Base-by-base conservation (phyloP, 2,113 vertebrate genomes). In the Hydrolagus affinis region DNA sequence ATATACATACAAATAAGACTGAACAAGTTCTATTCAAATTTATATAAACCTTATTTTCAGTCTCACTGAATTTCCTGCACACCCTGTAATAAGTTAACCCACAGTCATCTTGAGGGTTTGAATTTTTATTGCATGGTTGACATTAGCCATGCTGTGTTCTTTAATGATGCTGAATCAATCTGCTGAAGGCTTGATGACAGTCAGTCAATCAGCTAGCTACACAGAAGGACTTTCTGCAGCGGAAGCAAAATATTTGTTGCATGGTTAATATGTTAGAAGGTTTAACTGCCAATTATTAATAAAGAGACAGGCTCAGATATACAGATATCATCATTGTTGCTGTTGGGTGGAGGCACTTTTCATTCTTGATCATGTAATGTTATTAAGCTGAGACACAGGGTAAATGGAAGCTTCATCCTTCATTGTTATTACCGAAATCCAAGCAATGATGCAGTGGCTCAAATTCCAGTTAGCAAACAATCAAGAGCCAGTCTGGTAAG, bases 101-200 rank as follows among this genome's bases (percentile, higher is more conserved):
- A 30, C 30, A 74, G 23, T 66, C 76, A 78, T n/a, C 76, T 66
- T 83, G 60, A 83, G 17, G 23, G 60, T 19, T 83, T 83, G 60
- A 83, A 83, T 83, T 83, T 83, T 83, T 30, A 66, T 66, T 66
- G 19, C 23, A 73, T 30, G 64, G 77, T 66, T 66, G 64, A 83
- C 8, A 83, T 83, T 66, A 64, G 2, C 60, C 77, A 83, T 83
- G 77, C 77, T 83, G 77, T 83, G 77, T 83, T 83, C 77, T 14
- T 30, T 83, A 83, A 83, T 66, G 60, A 66, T 83, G 59, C 25
- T 59, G 64, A 59, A 64, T 62, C 77, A 66, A 66, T 83, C 60
- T 66, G 77, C 60, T 83, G 60, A 83, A 64, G 23, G 77, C 60
- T 80, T 62, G 30, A 25, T 83, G 60, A 25, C 76, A 78, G 76